phyloP scores from a whole-genome alignment of 2,113 vertebrate species.

The Oxyura jamaicensis region DNA sequence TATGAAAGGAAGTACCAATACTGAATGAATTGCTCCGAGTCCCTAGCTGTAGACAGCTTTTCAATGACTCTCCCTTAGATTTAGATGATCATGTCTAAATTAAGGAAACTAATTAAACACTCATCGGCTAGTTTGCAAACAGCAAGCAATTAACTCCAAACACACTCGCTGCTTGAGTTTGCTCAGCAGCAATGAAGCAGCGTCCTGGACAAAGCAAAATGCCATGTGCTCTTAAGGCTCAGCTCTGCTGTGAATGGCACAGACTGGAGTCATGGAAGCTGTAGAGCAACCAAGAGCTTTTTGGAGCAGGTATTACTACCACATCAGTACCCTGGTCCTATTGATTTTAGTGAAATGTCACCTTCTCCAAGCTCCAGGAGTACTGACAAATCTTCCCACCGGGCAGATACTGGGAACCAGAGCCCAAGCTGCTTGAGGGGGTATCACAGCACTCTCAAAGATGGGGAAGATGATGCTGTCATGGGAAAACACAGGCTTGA shows the following conservation, averaged over 20 bases:
- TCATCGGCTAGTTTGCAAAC: not conserved
- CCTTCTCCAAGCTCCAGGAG: not conserved
- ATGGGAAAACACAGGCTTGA: not conserved
- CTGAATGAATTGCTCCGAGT: not conserved
- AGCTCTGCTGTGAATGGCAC: not conserved
- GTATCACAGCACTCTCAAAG: not conserved
- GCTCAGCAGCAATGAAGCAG: not conserved
- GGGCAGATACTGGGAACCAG: not conserved
- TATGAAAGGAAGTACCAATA: not conserved
- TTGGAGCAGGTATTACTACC: not conserved
- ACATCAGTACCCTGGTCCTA: rapidly evolving
- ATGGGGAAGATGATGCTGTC: not conserved
- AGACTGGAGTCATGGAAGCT: not conserved
- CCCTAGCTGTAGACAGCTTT: not conserved
- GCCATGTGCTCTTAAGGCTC: not conserved
- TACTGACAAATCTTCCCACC: not conserved
- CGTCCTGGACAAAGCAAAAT: not conserved
- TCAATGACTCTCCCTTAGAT: not conserved
- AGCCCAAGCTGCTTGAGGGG: not conserved
- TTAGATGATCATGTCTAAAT: not conserved
- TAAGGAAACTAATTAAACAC: slow-evolving; percentile 14
- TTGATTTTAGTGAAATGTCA: not conserved
- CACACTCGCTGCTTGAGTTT: not conserved
- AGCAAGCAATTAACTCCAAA: slow-evolving; percentile 28
- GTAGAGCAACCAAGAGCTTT: not conserved